A percentile compares a stretch with the other conserved stretches of the same genome.
phyloP scores from a whole-genome alignment of 2,888 invertebrate genomes.

The Sicus ferrugineus region DNA sequence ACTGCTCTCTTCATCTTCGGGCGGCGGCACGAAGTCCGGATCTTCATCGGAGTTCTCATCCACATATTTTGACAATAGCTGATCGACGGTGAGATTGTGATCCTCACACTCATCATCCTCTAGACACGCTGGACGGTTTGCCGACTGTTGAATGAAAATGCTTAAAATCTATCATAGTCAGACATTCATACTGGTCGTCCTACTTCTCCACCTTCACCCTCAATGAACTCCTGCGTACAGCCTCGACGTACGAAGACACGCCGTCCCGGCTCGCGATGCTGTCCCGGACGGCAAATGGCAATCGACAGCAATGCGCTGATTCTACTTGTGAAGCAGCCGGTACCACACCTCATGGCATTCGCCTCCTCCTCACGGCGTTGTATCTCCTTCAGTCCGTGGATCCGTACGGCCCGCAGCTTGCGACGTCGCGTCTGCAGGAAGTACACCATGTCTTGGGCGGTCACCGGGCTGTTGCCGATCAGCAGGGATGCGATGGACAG shows the following conservation, averaged over 20 bases:
- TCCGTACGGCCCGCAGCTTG: constrained; percentile 55
- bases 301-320: constrained; percentile 49
- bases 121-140: background rate
- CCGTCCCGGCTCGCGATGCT: constrained; percentile 38
- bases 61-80: constrained; percentile 56
- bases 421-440: constrained; percentile 59
- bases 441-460: constrained; percentile 53
- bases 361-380: constrained; percentile 45
- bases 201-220: background rate
- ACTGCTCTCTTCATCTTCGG: constrained; percentile 39
- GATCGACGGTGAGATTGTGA: constrained; percentile 49
- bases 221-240: background rate
- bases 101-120: constrained; percentile 43
- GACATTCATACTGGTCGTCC: background rate
- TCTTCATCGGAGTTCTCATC: constrained; percentile 54
- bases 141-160: background rate
- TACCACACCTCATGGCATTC: background rate
- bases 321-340: constrained; percentile 40
- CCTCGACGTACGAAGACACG: constrained; percentile 10
- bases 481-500: constrained; percentile 53
- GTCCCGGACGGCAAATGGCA: constrained; percentile 54
- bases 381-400: constrained; percentile 52
- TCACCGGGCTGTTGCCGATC: constrained; percentile 55
- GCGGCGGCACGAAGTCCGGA: constrained; percentile 55
- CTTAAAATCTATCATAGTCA: background rate